Conservation (phyloP, 2,113 vertebrate genomes). For the Dermatemys mawii region DNA sequence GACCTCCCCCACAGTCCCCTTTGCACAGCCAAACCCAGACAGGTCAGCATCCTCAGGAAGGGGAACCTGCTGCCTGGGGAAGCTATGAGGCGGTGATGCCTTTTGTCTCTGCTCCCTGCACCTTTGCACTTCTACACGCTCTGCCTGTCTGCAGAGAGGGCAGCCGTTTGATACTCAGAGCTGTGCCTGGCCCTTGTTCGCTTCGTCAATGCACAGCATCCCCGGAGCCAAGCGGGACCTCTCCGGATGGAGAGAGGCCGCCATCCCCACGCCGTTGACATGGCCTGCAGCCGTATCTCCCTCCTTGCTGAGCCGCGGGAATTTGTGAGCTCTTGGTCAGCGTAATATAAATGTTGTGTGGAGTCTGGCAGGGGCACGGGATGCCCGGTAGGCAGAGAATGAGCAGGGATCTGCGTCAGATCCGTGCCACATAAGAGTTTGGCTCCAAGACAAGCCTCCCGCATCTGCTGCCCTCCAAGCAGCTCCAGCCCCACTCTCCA, state of each 20-base stretch:
- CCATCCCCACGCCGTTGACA: background rate
- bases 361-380: background rate
- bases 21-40: no score
- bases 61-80: background rate
- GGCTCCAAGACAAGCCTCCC: background rate
- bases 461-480: background rate
- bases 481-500: background rate
- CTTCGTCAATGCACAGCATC: background rate
- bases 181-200: background rate
- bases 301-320: background rate
- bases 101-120: background rate
- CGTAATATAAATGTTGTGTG: background rate
- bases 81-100: background rate
- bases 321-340: background rate
- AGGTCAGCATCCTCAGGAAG: accelerated
- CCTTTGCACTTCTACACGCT: accelerated
- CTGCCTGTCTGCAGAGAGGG: background rate
- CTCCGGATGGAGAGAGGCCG: background rate
- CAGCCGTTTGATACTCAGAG: background rate
- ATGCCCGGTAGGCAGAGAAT: background rate
- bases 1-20: background rate
- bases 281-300: background rate
- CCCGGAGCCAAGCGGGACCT: no score
- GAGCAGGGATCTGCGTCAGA: slow-evolving; percentile 54
- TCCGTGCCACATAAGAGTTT: background rate